Evolutionary conservation across 2,113 vertebrate genomes (phyloP).

Genomic region (Phylloscopus trochilus): DNA sequence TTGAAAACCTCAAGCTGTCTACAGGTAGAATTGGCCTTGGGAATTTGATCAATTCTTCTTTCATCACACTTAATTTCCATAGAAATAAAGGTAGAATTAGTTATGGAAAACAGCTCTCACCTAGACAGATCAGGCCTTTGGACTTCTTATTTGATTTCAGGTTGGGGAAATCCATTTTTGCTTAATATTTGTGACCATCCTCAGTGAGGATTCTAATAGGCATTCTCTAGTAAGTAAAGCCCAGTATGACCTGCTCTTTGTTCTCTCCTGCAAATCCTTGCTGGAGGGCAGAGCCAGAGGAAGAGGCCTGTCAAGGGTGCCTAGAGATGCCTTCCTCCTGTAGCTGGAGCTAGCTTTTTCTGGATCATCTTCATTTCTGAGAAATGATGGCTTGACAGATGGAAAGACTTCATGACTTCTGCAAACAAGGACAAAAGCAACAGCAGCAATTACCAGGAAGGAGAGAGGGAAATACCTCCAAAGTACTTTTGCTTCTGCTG

Average conservation of each 20-base stretch:
- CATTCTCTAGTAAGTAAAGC: background rate
- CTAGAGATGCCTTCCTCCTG: background rate
- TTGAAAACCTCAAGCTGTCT: background rate
- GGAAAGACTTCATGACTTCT: background rate
- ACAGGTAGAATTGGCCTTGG: background rate
- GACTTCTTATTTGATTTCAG: background rate
- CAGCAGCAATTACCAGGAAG: background rate
- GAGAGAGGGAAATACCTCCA: background rate
- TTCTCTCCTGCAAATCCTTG: background rate
- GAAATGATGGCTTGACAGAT: background rate
- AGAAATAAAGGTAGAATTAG: background rate
- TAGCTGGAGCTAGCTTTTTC: background rate
- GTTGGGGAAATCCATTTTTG: background rate
- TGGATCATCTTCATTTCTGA: background rate
- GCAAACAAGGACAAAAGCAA: background rate
- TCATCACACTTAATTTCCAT: background rate
- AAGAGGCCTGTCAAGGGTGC: background rate
- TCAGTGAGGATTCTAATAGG: background rate
- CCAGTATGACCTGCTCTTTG: accelerated
- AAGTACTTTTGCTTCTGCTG: background rate
- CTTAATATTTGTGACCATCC: background rate
- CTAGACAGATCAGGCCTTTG: background rate
- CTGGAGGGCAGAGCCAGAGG: background rate
- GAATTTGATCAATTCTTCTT: background rate
- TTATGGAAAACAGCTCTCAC: background rate